Base-by-base conservation (phyloP, 1,140 invertebrate species). In the Bombus superbus region DNA sequence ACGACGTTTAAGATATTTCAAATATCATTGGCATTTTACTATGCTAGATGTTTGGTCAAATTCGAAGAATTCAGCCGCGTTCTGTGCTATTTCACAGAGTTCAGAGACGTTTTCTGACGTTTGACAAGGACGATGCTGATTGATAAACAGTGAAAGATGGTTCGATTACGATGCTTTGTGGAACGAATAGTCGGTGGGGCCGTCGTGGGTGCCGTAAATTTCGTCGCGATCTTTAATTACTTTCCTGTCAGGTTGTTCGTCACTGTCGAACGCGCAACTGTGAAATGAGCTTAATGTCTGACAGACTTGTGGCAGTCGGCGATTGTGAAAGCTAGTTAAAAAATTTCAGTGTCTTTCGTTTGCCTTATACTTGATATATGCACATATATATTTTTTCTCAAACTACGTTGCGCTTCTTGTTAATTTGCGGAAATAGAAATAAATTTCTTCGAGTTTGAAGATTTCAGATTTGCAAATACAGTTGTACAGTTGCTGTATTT, bases 141-240 rank as follows among this genome's bases (percentile, higher is more conserved):
- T 53, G 32, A 53, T 47, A 40, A 35, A 32, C 9, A 42, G 13
- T 53, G 44, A n/a, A 47, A 32, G 3, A 5, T 9, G 2, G 69
- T 40, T 82, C 32, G 71, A 82, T 64, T 25, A 25, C 44, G 72
- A 42, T 79, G 82, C 44, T 84, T 71, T 72, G 71, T 68, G 73
- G 40, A 47, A 38, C n/a, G 53, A 57, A 72, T 71, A 69, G 35
- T 35, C 44, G 47, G 64, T 57, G 35, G 32, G 18, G 15, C 40
- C 22, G 53, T 59, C 22, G 53, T 59, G 42, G 11, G 32, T 4
- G 8, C 47, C 84, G 72, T 86, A 86, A 86, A 86, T 86, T 74
- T 78, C 44, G 32, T 22, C 57, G 38, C 44, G 66, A 83, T 78
- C 81, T 86, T 86, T 78, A 83, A 86, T 86, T 86, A 53, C 81